phyloP scores from a whole-genome alignment of 2,888 invertebrate genomes.

The Dasysyrphus tricinctus region DNA sequence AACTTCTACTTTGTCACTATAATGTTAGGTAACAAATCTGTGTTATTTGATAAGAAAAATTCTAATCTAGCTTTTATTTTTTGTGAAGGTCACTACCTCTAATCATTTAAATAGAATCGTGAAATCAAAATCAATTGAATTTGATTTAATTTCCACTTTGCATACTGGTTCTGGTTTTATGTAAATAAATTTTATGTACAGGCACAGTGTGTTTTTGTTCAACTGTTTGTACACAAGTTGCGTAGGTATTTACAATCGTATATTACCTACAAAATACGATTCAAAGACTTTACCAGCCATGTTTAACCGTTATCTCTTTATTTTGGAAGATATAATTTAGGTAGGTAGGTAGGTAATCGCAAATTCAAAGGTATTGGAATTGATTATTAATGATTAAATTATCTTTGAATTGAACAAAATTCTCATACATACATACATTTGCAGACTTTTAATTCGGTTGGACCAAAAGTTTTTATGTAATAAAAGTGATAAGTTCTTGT shows the following conservation, averaged over 20 bases:
- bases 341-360: too few relatives aligned
- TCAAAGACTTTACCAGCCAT: not conserved
- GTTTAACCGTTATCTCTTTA: not conserved
- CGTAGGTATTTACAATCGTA: not conserved
- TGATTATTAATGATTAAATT: too few relatives aligned
- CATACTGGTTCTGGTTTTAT: not conserved
- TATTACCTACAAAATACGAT: not conserved
- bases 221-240: conserved; percentile 3
- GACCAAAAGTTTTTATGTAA: too few relatives aligned
- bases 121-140: conserved; percentile 21
- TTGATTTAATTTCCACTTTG: not conserved
- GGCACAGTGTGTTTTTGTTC: not conserved
- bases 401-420: too few relatives aligned
- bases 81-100: not conserved
- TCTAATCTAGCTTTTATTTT: conserved; percentile 12
- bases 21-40: conserved; percentile 27
- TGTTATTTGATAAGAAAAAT: conserved; percentile 20
- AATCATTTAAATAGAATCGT: not conserved
- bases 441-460: too few relatives aligned
- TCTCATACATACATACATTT: too few relatives aligned
- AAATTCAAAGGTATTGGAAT: too few relatives aligned
- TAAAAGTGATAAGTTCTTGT: too few relatives aligned
- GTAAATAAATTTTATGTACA: not conserved
- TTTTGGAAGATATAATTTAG: not conserved
- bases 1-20: not conserved